Base-by-base conservation (phyloP, 2,797 vertebrate genomes). In the Allobates femoralis region DNA sequence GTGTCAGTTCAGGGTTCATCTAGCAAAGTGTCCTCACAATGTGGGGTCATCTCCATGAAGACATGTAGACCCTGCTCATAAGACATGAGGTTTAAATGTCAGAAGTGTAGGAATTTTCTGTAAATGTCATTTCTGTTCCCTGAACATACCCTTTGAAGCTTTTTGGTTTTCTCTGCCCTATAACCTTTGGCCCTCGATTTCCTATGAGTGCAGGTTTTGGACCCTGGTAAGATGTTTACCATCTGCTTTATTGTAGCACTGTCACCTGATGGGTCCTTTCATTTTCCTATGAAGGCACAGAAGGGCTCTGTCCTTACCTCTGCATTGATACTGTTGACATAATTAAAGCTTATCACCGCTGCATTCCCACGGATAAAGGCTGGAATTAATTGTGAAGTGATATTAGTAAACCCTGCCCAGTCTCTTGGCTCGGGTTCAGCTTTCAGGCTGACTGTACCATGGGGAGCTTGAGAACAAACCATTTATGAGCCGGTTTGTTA, bases 351-450 rank as follows among this genome's bases (percentile, higher is more conserved):
- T 71, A 79, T 85, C 62, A 71, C 19, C 21, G 64, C 55, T 34
- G 53, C 32, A 7, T 86, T 86, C 69, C 41, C 69, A 86, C 67
- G 51, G 79, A 46, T 64, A 46, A 58, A 67, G 55, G 58, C 66
- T 74, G 69, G 53, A 56, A 74, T 80, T 21, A 56, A 69, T 74
- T 79, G 79, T 74, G 30, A 81, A 76, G 85, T 53, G 37, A 66
- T 66, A 77, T 32, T 26, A 60, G 32, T 11, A 46, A 51, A 37
- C 67, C 85, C 79, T 75, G 21, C 78, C 69, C 69, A 51, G 50
- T 53, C 69, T 74, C 4, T 50, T 74, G 71, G 71, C 71, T 81
- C 5, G 11, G 28, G 10, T 75, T 60, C 55, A 86, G 41, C 79
- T 69, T 26, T 26, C 23, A 21, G 10, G 12, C 71, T 78, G 78